Base-by-base conservation (phyloP, 1,140 invertebrate species). In the Heliconius eleuchia region DNA sequence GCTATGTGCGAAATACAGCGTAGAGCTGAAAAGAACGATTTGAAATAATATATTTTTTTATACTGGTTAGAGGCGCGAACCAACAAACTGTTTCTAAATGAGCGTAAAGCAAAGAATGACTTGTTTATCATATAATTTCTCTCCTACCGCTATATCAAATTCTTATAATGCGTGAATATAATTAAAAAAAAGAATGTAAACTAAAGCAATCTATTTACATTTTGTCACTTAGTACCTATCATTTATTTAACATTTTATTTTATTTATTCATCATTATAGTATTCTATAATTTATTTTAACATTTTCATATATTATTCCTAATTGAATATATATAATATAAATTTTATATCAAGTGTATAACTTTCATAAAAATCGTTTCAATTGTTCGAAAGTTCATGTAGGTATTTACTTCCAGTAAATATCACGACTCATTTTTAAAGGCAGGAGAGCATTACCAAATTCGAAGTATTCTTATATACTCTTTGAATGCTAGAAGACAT, bases 381-480 rank as follows among this genome's bases (percentile, higher is more conserved):
- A 27, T 66, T 3, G 8, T 27, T 73, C 42, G n/a, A 73, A 73
- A 75, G 75, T 76, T 37, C 75, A 76, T 76, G 46, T 78, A 78
- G 73, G 66, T 78, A 78, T 78, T 78, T 78, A 78, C 77, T 60
- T 78, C 30, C 8, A 37, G 77, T 71, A 78, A 78, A 78, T 73
- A 78, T 78, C 27, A 76, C 30, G 73, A 79, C 73, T 76, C 23
- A 4, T 72, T 77, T 55, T 27, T 74, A 52, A 74, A 34, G 60
- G 42, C 37, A 39, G 27, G 23, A 73, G 42, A 74, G 85, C 86
- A 87, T 85, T 87, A 80, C 73, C 84, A 87, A 85, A 85, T 80
- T 85, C n/a, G 80, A 80, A 87, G 84, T 87, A 87, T 87, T 72
- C 55, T 73, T 30, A 81, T 82, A 87, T 87, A 87, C 86, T 85